Conservation (phyloP, 2,113 vertebrate genomes). For the Syrmaticus mikado region DNA sequence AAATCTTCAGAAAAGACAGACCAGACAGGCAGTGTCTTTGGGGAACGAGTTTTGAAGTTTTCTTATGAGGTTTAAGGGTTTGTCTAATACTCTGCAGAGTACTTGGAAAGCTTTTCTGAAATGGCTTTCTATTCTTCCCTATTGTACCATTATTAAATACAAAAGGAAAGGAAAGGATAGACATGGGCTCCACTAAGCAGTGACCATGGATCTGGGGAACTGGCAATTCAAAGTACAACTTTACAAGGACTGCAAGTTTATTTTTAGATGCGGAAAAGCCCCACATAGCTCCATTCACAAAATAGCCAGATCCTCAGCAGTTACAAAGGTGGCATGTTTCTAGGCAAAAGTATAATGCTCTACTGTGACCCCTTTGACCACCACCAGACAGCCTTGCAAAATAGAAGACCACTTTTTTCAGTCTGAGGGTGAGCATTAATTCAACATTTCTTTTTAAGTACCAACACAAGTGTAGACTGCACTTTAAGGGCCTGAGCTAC, state of each 20-base stretch:
- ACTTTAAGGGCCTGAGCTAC: slow-evolving; percentile 21
- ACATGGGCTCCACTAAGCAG: not conserved
- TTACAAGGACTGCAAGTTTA: not conserved
- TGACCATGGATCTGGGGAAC: not conserved
- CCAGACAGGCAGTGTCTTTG: not conserved
- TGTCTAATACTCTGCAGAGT: not conserved
- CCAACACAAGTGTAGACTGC: not conserved
- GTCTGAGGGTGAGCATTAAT: not conserved
- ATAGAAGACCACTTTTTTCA: not conserved
- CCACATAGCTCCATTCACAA: not conserved
- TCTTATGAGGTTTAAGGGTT: not conserved
- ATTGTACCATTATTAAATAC: not conserved
- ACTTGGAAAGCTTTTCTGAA: not conserved
- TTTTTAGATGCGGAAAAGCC: not conserved
- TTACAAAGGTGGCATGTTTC: not conserved
- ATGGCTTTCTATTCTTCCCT: not conserved
- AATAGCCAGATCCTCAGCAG: not conserved
- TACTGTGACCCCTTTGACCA: not conserved
- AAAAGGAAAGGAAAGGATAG: slow-evolving; percentile 1
- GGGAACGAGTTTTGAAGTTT: not conserved
- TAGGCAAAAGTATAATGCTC: not conserved
- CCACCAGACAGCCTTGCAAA: not conserved
- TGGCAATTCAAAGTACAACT: not conserved
- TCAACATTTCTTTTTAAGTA: not conserved
- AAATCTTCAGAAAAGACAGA: slow-evolving; percentile 49